Base-by-base conservation (phyloP, 1,140 invertebrate genomes). In the Drosophila nigromelanica region DNA sequence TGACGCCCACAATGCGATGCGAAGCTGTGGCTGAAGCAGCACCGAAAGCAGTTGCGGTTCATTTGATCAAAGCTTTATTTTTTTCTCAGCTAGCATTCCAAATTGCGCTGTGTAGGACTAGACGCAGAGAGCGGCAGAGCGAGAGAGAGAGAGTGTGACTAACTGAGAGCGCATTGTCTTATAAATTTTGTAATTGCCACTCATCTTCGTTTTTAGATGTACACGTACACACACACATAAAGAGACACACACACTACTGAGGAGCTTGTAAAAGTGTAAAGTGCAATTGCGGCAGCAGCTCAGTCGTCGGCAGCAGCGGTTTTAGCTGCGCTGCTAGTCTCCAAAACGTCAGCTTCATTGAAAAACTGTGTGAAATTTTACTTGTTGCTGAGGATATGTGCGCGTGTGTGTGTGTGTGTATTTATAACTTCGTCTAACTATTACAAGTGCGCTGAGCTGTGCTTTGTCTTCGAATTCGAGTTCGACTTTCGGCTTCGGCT, bases 1-100 rank as follows among this genome's bases (percentile, higher is more conserved):
- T 73, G 82, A 80, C 82, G 82, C 82, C 82, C 77, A 87, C 82
- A 70, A 78, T 52, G 68, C 63, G 66, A 86, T 51, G 56, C 55
- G 54, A 79, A 87, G 48, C 33, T 8, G 33, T 7, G 8, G 8
- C 33, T 27, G 27, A 27, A 35, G 33, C 61, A 66, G 67, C 27
- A 35, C 12, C 67, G 72, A 61, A 68, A 56, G 63, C 42, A 73
- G 83, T 64, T 89, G 83, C 82, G 82, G 82, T 89, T 82, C 77
- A 82, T 82, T 86, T 86, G 82, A 87, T 89, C 78, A 42, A 71
- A 73, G 79, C 33, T 80, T 62, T 60, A 45, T 35, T 59, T 60
- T 61, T 48, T 73, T 60, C 63, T 78, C 74, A 56, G 62, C 80
- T 80, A 51, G 72, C 78, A 86, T 86, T 87, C 78, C 82, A 89